Conservation (phyloP, 2,113 vertebrate species). For the Deroptyus accipitrinus region DNA sequence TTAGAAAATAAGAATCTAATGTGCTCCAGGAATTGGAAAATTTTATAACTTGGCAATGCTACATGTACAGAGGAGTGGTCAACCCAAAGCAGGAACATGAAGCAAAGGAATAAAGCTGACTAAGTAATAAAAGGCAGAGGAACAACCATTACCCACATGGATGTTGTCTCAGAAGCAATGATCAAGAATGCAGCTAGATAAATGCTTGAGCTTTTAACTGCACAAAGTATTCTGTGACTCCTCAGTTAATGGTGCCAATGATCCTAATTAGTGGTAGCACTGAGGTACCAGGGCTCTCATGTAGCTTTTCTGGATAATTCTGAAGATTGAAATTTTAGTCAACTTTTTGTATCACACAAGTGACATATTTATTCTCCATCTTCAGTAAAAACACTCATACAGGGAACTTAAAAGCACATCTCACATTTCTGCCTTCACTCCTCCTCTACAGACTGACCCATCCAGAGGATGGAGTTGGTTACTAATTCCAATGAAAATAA, state of each 20-base stretch:
- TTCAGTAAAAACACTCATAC: not conserved
- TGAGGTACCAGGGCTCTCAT: not conserved
- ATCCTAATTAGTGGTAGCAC: not conserved
- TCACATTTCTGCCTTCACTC: not conserved
- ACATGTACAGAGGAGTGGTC: not conserved
- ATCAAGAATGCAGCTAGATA: not conserved
- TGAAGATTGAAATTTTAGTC: not conserved
- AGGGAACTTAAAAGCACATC: not conserved
- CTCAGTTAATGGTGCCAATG: not conserved
- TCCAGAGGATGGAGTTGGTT: not conserved
- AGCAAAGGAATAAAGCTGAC: not conserved
- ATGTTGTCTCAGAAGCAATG: not conserved
- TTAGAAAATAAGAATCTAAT: not conserved
- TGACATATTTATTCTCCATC: not conserved
- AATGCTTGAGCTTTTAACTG: not conserved
- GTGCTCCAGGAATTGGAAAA: not conserved
- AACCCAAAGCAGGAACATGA: not conserved
- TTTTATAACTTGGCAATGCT: not conserved
- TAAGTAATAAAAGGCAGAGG: not conserved
- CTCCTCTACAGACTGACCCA: not conserved
- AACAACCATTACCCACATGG: not conserved
- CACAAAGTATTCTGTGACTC: not conserved
- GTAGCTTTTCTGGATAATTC: not conserved
- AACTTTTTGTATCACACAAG: not conserved
- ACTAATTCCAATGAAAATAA: not conserved